Conservation (phyloP, 2,113 vertebrate genomes). For the Pterocles gutturalis region DNA sequence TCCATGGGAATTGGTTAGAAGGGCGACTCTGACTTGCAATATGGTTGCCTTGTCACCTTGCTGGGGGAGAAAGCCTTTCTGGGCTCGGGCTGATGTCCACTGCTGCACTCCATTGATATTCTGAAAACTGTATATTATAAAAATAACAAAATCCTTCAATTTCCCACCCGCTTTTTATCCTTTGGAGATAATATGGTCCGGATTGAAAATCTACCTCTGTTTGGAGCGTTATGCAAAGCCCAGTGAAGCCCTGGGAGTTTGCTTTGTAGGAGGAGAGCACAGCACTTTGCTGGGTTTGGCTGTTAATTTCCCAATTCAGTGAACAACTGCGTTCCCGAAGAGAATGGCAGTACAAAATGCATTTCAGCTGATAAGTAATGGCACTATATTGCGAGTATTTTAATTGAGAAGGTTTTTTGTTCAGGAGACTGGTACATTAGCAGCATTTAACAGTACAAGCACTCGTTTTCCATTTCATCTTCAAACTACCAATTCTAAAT, state of each 20-base stretch:
- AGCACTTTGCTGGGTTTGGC: not conserved
- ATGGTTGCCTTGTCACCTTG: too few relatives aligned
- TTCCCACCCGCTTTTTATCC: not conserved
- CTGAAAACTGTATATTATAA: fast-evolving
- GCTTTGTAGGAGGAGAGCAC: not conserved
- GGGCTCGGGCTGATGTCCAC: fast-evolving
- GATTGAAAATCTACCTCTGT: fast-evolving
- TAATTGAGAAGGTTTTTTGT: constrained; percentile 39
- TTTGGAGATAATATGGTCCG: fast-evolving
- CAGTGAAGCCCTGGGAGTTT: not conserved
- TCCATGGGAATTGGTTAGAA: not conserved
- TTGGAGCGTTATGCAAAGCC: fast-evolving
- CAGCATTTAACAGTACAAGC: constrained; percentile 19
- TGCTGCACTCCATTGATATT: not conserved
- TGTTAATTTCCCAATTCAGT: not conserved
- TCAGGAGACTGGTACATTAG: constrained; percentile 29
- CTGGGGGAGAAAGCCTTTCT: not conserved
- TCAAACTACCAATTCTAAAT: constrained; percentile 37
- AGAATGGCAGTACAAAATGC: not conserved
- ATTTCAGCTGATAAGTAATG: constrained; percentile 22
- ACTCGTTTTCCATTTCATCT: constrained; percentile 39
- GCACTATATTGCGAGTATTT: not conserved
- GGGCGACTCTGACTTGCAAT: fast-evolving
- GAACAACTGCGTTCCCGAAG: not conserved
- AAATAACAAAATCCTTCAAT: fast-evolving